phyloP scores from a whole-genome alignment of 2,888 invertebrate genomes.

The Leucophenga montana region DNA sequence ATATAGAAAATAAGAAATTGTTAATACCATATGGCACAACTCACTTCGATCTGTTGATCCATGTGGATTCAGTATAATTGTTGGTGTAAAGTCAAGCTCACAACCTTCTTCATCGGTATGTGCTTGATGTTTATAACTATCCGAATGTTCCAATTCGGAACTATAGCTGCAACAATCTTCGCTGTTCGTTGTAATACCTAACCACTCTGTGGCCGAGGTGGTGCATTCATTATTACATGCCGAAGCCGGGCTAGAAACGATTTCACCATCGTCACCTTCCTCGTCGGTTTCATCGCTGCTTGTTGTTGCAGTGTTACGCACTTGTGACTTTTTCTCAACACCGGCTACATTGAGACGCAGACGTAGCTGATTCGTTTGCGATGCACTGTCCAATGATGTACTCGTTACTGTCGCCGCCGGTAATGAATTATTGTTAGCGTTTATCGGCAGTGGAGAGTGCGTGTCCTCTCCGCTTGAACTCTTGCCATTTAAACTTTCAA shows the following conservation, averaged over 20 bases:
- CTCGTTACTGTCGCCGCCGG: conserved; percentile 21
- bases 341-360: conserved; percentile 56
- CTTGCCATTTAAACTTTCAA: conserved; percentile 88
- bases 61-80: conserved; percentile 82
- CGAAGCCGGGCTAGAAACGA: conserved; percentile 77
- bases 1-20: neutral
- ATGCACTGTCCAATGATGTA: conserved; percentile 28
- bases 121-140: conserved; percentile 75
- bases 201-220: conserved; percentile 85
- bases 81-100: conserved; percentile 82
- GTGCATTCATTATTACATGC: conserved; percentile 75
- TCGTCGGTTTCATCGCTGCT: conserved; percentile 71
- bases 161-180: conserved; percentile 83
- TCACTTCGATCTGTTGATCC: conserved; percentile 84
- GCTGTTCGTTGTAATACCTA: conserved; percentile 91
- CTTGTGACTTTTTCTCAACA: conserved; percentile 38
- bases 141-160: conserved; percentile 82
- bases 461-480: conserved; percentile 79
- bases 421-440: conserved; percentile 31
- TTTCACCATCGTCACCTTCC: conserved; percentile 76
- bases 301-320: conserved; percentile 51
- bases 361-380: conserved; percentile 56
- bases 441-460: conserved; percentile 49
- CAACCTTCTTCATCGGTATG: conserved; percentile 73
- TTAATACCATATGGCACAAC: conserved; percentile 23